Conservation (phyloP, 2,797 vertebrate species). For the Prionace glauca region DNA sequence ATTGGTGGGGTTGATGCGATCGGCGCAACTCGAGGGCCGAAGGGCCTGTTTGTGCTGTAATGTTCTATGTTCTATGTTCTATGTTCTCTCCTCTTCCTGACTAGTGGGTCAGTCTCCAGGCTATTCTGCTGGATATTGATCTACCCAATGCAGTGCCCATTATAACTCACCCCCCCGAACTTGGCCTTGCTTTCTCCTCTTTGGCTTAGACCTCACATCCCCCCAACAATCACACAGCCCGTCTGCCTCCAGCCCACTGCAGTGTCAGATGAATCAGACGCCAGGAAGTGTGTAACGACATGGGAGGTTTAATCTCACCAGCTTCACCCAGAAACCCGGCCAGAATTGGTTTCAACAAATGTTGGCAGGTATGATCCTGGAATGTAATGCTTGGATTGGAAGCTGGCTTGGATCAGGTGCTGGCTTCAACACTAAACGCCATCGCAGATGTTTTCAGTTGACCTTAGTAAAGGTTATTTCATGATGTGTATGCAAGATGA, state of each 20-base stretch:
- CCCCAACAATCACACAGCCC: background rate
- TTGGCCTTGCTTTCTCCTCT: background rate
- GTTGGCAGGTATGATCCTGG: background rate
- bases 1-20: no score
- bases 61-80: no score
- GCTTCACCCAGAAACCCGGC: background rate
- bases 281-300: background rate
- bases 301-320: background rate
- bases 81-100: background rate
- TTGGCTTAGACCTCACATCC: background rate
- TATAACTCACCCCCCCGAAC: background rate
- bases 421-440: background rate
- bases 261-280: background rate
- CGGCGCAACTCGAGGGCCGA: no score
- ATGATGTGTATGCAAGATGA: background rate
- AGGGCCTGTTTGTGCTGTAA: no score
- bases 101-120: background rate
- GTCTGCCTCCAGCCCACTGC: no score
- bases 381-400: background rate
- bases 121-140: background rate
- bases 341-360: background rate
- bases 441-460: constrained; percentile 1
- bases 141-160: background rate
- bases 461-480: background rate
- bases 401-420: background rate